Evolutionary conservation across 2,797 vertebrate species (phyloP).

Genomic region (Miichthys miiuy): DNA sequence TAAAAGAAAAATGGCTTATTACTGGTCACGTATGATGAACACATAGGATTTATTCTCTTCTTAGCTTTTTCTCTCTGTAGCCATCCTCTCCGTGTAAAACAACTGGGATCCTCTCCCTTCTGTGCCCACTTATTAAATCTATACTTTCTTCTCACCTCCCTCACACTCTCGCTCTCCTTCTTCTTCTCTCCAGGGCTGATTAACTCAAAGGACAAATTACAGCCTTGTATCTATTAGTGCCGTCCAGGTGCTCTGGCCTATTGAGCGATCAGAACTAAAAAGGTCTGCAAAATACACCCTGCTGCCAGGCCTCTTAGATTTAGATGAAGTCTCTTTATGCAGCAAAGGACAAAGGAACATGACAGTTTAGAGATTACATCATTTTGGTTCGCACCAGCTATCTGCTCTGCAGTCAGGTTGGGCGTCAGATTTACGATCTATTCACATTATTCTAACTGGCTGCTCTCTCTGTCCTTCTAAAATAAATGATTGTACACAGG

Average conservation of each 20-base stretch:
- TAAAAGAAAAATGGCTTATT: slow-evolving; percentile 70
- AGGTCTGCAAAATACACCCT: slow-evolving; percentile 50
- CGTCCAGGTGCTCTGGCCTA: slow-evolving; percentile 71
- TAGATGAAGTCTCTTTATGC: slow-evolving; percentile 61
- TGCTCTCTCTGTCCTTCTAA: slow-evolving; percentile 60
- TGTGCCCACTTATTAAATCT: slow-evolving; percentile 30
- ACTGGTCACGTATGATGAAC: slow-evolving; percentile 52
- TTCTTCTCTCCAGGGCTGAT: slow-evolving; percentile 59
- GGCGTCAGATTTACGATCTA: slow-evolving; percentile 62
- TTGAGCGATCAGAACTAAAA: slow-evolving; percentile 67
- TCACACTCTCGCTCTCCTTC: slow-evolving; percentile 29
- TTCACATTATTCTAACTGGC: slow-evolving; percentile 58
- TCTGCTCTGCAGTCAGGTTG: slow-evolving; percentile 51
- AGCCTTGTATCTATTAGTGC: slow-evolving; percentile 70
- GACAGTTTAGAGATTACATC: slow-evolving; percentile 63
- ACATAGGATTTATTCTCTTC: slow-evolving; percentile 54
- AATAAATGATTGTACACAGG: slow-evolving; percentile 68
- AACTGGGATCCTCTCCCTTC: slow-evolving; percentile 21
- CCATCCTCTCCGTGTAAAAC: slow-evolving; percentile 31
- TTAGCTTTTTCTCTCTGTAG: slow-evolving; percentile 14
- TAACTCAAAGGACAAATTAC: slow-evolving; percentile 77
- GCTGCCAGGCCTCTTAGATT: slow-evolving; percentile 41
- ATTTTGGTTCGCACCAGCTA: slow-evolving; percentile 57
- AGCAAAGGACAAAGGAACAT: slow-evolving; percentile 60
- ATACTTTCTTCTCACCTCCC: slow-evolving; percentile 31